Base-by-base conservation (phyloP, 2,113 vertebrate species). In the Passer montanus region DNA sequence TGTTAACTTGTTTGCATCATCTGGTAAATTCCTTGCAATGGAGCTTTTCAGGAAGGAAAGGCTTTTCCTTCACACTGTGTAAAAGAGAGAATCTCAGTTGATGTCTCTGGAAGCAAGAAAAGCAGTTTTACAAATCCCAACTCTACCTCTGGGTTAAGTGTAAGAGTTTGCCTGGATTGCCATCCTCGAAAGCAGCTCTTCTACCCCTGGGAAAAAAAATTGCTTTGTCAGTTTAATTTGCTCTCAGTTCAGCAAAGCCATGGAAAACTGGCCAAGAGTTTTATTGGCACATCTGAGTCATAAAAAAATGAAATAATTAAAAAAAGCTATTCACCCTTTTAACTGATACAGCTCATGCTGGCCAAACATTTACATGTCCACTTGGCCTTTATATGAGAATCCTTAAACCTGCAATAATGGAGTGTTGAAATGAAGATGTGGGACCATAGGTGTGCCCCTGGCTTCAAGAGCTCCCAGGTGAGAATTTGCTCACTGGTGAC, bases 401-500 rank as follows among this genome's bases (percentile, higher is more conserved):
- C 47, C 86, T 89, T 85, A 87, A 93, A 91, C 50, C 52, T 28
- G 28, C 11, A 70, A 23, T 63, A 90, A 93, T 17, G 63, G 56
- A 68, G 68, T 79, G 77, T 33, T 80, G 46, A 86, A 94, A 85
- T 81, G 91, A 97, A 93, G 89, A 60, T 91, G 90, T 95, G 28
- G 82, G 89, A 83, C 72, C 86, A 67, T 1, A 77, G 60, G 27
- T 26, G 66, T 37, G 52, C 13, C 81, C 39, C 60, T 52, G 7
- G 73, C 84, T 86, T 88, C 50, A 59, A 39, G 87, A 95, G 46
- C 86, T 85, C 58, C 55, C 67, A 88, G 87, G 77, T 66, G 94
- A 92, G 84, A 91, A 79, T 91, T 74, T 85, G 67, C 84, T 96
- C 77, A 27, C 87, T 84, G 87, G 35, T 93, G 97, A 94, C 97